Conservation (phyloP, 2,113 vertebrate species). For the Eulacestoma nigropectus region DNA sequence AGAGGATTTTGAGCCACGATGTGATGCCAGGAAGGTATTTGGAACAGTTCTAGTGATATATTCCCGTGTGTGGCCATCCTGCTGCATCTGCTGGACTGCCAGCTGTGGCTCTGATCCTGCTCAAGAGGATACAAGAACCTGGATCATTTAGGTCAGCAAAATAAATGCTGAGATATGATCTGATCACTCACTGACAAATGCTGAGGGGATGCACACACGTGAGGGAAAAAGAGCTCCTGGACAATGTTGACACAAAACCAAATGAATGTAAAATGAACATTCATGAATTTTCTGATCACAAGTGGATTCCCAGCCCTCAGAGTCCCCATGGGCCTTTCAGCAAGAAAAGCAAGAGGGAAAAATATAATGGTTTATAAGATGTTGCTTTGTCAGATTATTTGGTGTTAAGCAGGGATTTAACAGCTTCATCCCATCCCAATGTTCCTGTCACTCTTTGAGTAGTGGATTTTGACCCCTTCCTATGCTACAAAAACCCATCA, state of each 20-base stretch:
- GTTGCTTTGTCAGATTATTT: not conserved
- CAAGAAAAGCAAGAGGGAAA: not conserved
- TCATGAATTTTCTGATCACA: not conserved
- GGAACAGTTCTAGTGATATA: accelerated
- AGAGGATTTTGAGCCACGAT: not conserved
- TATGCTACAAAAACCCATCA: not conserved
- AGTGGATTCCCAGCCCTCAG: not conserved
- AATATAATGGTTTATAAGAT: accelerated
- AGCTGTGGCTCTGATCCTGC: accelerated
- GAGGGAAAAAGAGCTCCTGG: not conserved
- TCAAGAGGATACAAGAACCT: not conserved
- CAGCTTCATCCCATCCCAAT: not conserved
- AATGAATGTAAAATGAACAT: not conserved
- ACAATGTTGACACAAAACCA: not conserved
- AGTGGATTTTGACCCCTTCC: not conserved
- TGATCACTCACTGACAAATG: not conserved
- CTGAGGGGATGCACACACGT: not conserved
- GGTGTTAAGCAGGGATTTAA: not conserved
- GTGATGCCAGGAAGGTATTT: not conserved
- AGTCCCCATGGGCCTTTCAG: not conserved
- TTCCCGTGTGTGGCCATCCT: not conserved
- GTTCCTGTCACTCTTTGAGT: not conserved
- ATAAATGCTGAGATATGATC: not conserved
- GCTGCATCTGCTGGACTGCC: not conserved
- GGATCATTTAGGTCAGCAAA: not conserved